Base-by-base conservation (phyloP, 2,888 invertebrate species). In the Eugnorisma glareosa region DNA sequence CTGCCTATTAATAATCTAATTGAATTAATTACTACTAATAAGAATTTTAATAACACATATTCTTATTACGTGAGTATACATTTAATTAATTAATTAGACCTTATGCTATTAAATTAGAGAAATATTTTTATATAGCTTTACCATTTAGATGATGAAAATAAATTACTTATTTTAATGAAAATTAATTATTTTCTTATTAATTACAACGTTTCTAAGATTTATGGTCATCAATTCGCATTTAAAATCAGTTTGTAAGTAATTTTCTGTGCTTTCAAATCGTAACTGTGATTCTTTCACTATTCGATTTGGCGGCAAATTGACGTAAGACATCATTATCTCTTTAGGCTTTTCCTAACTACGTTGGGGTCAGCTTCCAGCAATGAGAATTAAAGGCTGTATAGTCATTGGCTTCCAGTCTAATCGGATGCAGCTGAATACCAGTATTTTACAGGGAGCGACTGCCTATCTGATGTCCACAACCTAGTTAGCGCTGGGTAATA, bases 1-100 rank as follows among this genome's bases (percentile, higher is more conserved):
- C 35, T n/a, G 35, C 35, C 31, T 63, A 37, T 63, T 35, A 21
- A 63, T 67, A 51, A 51, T 54, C 21, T 48, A 35, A 82, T 69
- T 35, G 3, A 54, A 74, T 63, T 15, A 48, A 45, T 37, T 64
- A 70, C 18, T 11, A 24, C 15, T 37, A 21, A 28, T 57, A 83
- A 69, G n/a, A 66, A 51, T 66, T 69, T 66, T 69, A 43, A 59
- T 76, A 51, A 40, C 28, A 31, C 3, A 15, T 5, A 43, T 28
- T 40, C 15, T 51, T 28, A 31, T n/a, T 24, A 66, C 8, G 1
- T 31, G 43, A 18, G 31, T 28, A 2, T 24, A 31, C 24, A 45
- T 63, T 45, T 48, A 64, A 64, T 45, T 61, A 61, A 13, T 40
- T 40, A 64, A n/a, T n/a, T n/a, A 59, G 59, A 31, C 59, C 15